phyloP scores from a whole-genome alignment of 2,797 vertebrate genomes.

The Micropoecilia bifurca region DNA sequence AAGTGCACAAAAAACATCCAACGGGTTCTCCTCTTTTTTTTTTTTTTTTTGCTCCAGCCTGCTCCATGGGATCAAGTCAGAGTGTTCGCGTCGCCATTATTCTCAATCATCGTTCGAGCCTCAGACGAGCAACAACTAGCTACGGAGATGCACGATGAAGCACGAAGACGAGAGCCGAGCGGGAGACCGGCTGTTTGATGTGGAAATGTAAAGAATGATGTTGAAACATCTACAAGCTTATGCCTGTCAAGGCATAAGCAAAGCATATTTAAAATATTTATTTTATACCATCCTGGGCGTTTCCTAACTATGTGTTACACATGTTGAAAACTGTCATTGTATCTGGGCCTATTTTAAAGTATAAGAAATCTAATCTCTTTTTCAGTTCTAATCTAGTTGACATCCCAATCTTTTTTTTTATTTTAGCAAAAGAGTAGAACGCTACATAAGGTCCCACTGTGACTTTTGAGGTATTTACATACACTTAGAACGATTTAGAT shows the following conservation, averaged over 20 bases:
- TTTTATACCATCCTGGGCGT: not conserved
- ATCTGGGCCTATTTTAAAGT: not conserved
- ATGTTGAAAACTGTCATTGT: not conserved
- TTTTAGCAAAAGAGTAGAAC: not conserved
- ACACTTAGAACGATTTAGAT: not conserved
- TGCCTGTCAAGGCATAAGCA: not conserved
- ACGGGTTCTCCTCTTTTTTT: constrained; percentile 49
- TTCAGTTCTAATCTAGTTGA: not conserved
- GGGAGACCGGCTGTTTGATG: not conserved
- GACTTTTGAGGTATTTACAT: not conserved
- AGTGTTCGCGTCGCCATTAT: constrained; percentile 84
- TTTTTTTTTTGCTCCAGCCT: constrained; percentile 52
- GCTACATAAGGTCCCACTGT: not conserved
- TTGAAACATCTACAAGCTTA: not conserved
- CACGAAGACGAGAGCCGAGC: constrained; percentile 61
- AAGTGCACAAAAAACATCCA: constrained; percentile 17
- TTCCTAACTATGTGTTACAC: not conserved
- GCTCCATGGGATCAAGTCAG: constrained; percentile 75
- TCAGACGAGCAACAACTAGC: constrained; percentile 71
- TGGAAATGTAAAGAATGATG: not conserved
- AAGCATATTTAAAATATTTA: not conserved
- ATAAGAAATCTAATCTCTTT: not conserved
- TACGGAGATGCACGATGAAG: constrained; percentile 65
- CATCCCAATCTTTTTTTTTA: not conserved
- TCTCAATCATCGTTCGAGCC: constrained; percentile 79